Conservation (phyloP, 2,113 vertebrate species). For the Melanotaenia duboulayi region DNA sequence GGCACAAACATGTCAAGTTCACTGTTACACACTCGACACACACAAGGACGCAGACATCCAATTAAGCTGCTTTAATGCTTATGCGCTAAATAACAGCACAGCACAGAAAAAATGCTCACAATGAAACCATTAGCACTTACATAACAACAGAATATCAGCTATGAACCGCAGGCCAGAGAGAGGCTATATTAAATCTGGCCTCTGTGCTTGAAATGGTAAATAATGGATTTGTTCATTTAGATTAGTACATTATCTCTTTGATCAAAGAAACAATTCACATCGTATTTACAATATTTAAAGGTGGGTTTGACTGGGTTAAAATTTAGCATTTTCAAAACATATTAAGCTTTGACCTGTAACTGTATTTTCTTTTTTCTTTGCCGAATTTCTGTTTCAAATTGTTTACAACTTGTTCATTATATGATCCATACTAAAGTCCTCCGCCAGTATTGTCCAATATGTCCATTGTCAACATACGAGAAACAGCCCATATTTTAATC, state of each 20-base stretch:
- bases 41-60: constrained; percentile 23
- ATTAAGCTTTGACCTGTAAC: background rate
- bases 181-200: constrained; percentile 23
- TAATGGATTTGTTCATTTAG: constrained; percentile 11
- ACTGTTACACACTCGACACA: background rate
- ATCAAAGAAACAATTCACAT: constrained; percentile 16
- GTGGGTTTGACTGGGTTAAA: background rate
- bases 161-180: background rate
- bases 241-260: constrained; percentile 18
- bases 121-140: constrained; percentile 63
- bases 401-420: background rate
- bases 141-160: constrained; percentile 35
- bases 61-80: constrained; percentile 30
- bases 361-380: background rate
- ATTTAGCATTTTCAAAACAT: background rate
- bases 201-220: constrained; percentile 6
- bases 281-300: background rate
- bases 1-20: constrained; percentile 27
- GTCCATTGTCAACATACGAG: no score
- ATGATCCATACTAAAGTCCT: background rate
- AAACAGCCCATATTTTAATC: no score
- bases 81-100: constrained; percentile 28
- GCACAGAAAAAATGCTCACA: constrained; percentile 46
- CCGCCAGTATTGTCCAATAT: background rate
- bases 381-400: background rate